Evolutionary conservation across 2,888 invertebrate genomes (phyloP).

Genomic region (Brachyptera putata): DNA sequence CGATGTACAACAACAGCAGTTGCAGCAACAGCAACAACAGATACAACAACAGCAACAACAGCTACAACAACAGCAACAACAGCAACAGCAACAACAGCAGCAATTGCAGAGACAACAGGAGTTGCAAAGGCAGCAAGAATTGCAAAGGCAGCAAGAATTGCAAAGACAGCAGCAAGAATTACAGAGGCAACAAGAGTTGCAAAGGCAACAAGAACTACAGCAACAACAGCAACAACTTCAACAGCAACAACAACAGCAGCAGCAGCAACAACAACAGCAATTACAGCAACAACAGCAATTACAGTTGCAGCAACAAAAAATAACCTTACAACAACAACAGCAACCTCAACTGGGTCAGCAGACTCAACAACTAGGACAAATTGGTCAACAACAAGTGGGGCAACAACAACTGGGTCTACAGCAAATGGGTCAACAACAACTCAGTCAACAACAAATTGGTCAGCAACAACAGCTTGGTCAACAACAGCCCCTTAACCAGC

Average conservation of each 20-base stretch:
- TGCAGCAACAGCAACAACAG: constrained; percentile 30
- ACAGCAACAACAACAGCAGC: constrained; percentile 24
- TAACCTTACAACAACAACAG: constrained; percentile 18
- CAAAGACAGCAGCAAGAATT: constrained; percentile 24
- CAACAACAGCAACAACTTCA: constrained; percentile 21
- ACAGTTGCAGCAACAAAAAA: constrained; percentile 15
- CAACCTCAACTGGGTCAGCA: constrained; percentile 30
- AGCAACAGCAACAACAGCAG: constrained; percentile 30
- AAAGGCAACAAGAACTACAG: constrained; percentile 15
- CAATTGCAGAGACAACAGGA: constrained; percentile 30
- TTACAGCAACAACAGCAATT: constrained; percentile 16
- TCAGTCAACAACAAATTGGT: constrained; percentile 21
- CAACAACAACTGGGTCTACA: constrained; percentile 12
- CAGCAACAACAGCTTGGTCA: constrained; percentile 23
- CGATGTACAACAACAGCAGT: constrained; percentile 33
- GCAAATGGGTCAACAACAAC: constrained; percentile 8
- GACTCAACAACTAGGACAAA: constrained; percentile 28
- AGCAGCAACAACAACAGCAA: constrained; percentile 24
- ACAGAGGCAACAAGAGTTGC: constrained; percentile 15
- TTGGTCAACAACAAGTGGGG: constrained; percentile 44
- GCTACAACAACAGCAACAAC: constrained; percentile 28
- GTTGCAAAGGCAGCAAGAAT: constrained; percentile 33
- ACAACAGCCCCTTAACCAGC: constrained; percentile 33
- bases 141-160: constrained; percentile 24
- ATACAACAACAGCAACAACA: constrained; percentile 24